Percentiles rank a stretch among this genome's conserved stretches.
These are phyloP conservation scores for Ambastaia sidthimunki DNA, from an alignment of 2,797 vertebrate species.

Conservation along the genomic window DNA sequence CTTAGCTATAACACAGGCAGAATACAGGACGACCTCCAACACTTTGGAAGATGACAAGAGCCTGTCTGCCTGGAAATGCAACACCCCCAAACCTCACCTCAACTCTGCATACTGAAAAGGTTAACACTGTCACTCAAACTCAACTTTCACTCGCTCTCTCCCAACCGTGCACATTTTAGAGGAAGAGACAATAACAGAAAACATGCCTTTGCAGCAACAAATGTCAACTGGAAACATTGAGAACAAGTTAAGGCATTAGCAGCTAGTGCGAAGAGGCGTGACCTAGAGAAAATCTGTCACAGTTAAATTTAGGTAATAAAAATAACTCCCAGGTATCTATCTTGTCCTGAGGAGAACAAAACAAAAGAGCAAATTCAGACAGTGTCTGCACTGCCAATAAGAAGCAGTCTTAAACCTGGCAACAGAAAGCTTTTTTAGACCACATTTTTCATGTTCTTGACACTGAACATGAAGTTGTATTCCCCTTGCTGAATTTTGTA, in stretches of 20 bases:
- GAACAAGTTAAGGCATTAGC: constrained; percentile 11
- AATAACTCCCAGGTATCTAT: constrained; percentile 45
- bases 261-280: constrained; percentile 12
- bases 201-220: constrained; percentile 72
- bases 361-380: constrained; percentile 59
- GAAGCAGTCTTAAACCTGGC: constrained; percentile 60
- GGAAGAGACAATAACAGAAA: constrained; percentile 52
- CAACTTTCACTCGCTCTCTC: constrained; percentile 26
- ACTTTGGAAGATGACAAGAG: constrained; percentile 79
- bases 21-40: constrained; percentile 76
- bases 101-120: constrained; percentile 84
- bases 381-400: constrained; percentile 21
- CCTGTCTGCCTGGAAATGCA: constrained; percentile 76
- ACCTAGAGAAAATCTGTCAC: constrained; percentile 44
- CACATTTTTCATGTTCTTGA: constrained; percentile 68
- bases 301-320: constrained; percentile 34
- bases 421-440: constrained; percentile 63
- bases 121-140: constrained; percentile 79
- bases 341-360: constrained; percentile 25
- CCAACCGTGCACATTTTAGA: neutral
- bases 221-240: constrained; percentile 75
- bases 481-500: constrained; percentile 68
- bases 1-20: constrained; percentile 31
- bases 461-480: constrained; percentile 80
- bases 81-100: constrained; percentile 76